Conservation (phyloP, 2,113 vertebrate genomes). For the Tretioscincus oriximinensis region DNA sequence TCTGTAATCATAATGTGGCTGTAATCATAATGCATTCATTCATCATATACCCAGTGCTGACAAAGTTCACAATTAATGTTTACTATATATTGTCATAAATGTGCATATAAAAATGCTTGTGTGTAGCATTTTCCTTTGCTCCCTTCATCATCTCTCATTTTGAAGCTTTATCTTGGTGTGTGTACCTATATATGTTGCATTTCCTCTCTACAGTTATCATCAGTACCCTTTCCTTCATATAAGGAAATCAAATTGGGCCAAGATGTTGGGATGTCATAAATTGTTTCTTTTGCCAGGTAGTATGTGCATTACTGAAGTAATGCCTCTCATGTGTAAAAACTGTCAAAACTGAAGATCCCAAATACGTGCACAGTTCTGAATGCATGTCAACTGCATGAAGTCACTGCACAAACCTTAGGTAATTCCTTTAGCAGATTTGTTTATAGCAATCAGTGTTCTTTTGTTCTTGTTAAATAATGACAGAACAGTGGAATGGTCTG, state of each 20-base stretch:
- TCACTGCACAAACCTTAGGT: background rate
- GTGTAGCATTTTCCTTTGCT: background rate
- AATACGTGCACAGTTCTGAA: background rate
- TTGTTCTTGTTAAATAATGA: background rate
- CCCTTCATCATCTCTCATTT: background rate
- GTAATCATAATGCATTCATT: no score
- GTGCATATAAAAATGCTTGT: background rate
- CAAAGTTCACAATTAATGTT: background rate
- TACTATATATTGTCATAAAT: background rate
- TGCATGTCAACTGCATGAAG: background rate
- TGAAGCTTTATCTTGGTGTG: background rate
- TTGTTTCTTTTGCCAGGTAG: constrained; percentile 26
- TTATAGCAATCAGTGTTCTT: background rate
- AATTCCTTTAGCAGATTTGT: background rate
- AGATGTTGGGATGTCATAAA: constrained; percentile 40
- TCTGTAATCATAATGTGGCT: no score
- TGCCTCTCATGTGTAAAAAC: constrained; percentile 26
- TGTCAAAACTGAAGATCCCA: constrained; percentile 28
- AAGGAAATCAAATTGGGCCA: constrained; percentile 33
- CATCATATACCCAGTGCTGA: background rate
- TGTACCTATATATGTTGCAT: background rate
- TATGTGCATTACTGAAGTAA: constrained; percentile 33
- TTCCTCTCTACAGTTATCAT: background rate
- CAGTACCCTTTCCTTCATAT: constrained; percentile 37
- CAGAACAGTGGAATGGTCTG: background rate